These are phyloP conservation scores for Oncorhynchus keta DNA, from an alignment of 2,113 vertebrate species.

Conservation along the genomic window DNA sequence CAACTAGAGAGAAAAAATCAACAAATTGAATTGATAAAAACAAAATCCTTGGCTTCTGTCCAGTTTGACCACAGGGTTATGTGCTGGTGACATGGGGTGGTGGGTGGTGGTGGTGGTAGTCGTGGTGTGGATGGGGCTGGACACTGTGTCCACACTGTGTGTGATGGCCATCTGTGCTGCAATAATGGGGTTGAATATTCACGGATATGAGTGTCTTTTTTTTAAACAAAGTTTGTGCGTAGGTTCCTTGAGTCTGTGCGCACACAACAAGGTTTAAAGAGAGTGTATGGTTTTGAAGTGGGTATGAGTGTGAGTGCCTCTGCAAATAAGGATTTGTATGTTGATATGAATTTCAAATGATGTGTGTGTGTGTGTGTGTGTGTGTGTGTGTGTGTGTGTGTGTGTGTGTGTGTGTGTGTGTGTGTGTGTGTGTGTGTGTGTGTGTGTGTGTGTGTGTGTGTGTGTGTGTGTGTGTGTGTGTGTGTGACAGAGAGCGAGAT, in stretches of 20 bases:
- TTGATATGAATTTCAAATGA: background rate
- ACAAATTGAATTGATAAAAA: conserved; percentile 60
- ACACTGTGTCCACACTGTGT: too few species aligned
- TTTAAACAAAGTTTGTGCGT: background rate
- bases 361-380: background rate
- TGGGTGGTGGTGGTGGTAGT: background rate
- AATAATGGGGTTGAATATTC: too few species aligned
- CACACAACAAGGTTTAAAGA: background rate
- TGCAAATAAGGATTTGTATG: background rate
- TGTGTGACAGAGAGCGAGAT: background rate
- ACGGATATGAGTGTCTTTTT: background rate
- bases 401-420: too few species aligned
- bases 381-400: background rate
- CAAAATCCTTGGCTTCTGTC: conserved; percentile 55
- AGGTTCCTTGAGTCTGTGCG: background rate
- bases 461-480: too few species aligned
- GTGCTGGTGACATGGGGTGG: background rate
- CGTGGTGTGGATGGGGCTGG: too few species aligned
- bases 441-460: background rate
- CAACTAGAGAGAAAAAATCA: conserved; percentile 32
- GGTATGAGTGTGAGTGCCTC: background rate
- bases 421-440: background rate
- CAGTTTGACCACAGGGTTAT: conserved; percentile 64
- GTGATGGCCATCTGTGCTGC: too few species aligned
- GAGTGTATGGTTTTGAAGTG: background rate